Conservation (phyloP, 2,113 vertebrate species). For the Nettapus auritus region DNA sequence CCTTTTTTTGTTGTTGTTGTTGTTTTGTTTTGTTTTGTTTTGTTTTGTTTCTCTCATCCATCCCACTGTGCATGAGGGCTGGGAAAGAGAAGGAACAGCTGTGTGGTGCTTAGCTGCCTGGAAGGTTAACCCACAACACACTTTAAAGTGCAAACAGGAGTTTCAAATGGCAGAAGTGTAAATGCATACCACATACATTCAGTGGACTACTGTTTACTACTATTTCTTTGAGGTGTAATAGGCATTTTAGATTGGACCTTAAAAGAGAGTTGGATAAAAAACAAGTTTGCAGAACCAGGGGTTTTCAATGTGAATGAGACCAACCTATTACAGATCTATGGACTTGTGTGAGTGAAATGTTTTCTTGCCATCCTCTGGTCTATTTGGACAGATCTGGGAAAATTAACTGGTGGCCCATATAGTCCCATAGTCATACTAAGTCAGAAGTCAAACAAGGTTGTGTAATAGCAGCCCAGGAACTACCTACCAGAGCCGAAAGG, state of each 20-base stretch:
- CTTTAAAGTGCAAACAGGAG: not conserved
- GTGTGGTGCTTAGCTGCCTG: too few relatives aligned
- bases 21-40: too few relatives aligned
- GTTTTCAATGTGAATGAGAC: not conserved
- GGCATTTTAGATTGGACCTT: not conserved
- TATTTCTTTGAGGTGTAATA: not conserved
- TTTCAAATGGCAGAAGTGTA: not conserved
- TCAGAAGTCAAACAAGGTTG: not conserved
- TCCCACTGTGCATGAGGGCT: too few relatives aligned
- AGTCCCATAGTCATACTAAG: not conserved
- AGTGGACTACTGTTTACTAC: not conserved
- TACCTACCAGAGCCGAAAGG: not conserved
- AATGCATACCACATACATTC: not conserved
- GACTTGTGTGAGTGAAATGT: not conserved
- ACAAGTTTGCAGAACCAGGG: not conserved
- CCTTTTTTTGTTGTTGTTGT: too few relatives aligned
- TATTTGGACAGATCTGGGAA: not conserved
- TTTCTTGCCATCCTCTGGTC: not conserved
- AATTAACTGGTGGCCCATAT: not conserved
- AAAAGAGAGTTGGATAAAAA: not conserved
- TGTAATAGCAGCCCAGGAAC: not conserved
- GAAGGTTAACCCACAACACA: too few relatives aligned
- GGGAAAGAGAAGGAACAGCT: too few relatives aligned
- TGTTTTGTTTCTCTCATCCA: too few relatives aligned
- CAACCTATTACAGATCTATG: not conserved